These are phyloP conservation scores for Melipona quadrifasciata DNA, from an alignment of 1,140 invertebrate genomes.

Conservation along the genomic window DNA sequence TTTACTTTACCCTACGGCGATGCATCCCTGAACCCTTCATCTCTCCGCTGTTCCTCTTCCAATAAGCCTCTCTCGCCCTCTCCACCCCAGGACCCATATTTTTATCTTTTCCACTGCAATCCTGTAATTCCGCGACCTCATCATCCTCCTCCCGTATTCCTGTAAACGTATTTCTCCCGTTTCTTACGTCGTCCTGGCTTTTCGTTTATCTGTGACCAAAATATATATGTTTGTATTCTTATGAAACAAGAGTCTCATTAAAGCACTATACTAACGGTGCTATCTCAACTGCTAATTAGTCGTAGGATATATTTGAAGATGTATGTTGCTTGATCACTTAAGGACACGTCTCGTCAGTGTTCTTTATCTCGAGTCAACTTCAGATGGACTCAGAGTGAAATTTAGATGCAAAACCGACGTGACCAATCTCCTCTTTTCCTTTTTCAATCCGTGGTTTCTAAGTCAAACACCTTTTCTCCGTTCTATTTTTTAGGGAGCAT, in stretches of 20 bases:
- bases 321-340: no score
- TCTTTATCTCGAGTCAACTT: no score
- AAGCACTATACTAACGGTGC: no score
- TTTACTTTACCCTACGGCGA: constrained; percentile 6
- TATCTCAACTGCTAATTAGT: no score
- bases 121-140: constrained; percentile 17
- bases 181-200: neutral
- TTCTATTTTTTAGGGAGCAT: no score
- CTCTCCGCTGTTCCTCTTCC: neutral
- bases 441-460: no score
- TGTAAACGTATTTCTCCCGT: constrained; percentile 11
- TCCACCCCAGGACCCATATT: constrained; percentile 6
- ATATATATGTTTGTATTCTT: neutral
- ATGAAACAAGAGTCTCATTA: neutral
- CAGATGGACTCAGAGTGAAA: no score
- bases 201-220: neutral
- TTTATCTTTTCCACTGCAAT: constrained; percentile 8
- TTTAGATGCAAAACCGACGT: no score
- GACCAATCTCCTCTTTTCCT: no score
- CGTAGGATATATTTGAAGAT: no score
- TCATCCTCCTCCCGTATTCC: neutral
- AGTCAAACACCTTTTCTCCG: no score
- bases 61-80: neutral
- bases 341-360: no score
- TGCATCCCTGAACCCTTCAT: constrained; percentile 20